Conservation (phyloP, 2,113 vertebrate genomes). For the Lepisosteus oculatus region DNA sequence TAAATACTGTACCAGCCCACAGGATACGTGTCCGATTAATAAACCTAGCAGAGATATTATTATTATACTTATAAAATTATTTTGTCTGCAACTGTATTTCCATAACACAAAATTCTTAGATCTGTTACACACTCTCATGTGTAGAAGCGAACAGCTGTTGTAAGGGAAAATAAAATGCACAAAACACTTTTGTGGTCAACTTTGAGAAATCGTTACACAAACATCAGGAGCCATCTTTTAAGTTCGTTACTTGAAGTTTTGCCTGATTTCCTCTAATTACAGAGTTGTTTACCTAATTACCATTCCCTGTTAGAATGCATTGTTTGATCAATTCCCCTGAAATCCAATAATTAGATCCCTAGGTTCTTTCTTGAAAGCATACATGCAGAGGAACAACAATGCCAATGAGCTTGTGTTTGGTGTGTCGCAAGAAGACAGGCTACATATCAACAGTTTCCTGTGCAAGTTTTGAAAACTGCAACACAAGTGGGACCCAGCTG, state of each 20-base stretch:
- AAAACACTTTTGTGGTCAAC: too few relatives aligned
- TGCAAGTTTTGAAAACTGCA: neutral
- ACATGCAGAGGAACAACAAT: neutral
- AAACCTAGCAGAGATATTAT: too few relatives aligned
- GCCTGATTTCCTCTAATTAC: constrained; percentile 17
- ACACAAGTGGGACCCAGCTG: neutral
- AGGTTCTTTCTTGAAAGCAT: neutral
- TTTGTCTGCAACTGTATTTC: too few relatives aligned
- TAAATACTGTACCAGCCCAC: too few relatives aligned
- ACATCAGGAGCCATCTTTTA: too few relatives aligned
- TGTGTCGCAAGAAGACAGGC: neutral
- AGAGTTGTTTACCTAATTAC: constrained; percentile 31
- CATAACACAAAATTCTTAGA: too few relatives aligned
- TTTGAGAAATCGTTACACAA: too few relatives aligned
- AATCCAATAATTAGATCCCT: constrained; percentile 23
- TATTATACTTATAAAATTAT: too few relatives aligned
- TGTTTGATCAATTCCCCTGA: constrained; percentile 30
- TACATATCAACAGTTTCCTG: neutral
- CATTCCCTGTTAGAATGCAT: constrained; percentile 11
- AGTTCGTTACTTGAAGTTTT: neutral
- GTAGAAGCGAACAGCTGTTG: too few relatives aligned
- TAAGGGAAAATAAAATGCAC: too few relatives aligned
- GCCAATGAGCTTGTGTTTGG: neutral
- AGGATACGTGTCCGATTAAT: too few relatives aligned
- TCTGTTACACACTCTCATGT: too few relatives aligned